phyloP scores from a whole-genome alignment of 2,113 vertebrate species.

The Isurus oxyrinchus region DNA sequence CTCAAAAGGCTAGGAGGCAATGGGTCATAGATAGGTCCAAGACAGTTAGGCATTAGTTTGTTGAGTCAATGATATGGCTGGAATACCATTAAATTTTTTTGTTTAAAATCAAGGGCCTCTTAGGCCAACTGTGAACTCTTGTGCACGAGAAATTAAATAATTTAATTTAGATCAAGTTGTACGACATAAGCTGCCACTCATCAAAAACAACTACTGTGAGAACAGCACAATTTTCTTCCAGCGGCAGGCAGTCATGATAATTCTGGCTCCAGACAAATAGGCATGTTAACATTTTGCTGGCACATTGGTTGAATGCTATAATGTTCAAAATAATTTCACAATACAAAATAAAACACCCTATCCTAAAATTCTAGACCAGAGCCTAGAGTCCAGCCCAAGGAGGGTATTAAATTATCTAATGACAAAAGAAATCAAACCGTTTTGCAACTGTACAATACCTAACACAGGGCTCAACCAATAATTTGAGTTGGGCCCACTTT shows the following conservation, averaged over 20 bases:
- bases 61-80: not conserved
- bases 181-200: not conserved
- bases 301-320: constrained; percentile 4
- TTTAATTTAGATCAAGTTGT: not conserved
- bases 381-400: not conserved
- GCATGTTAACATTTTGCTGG: not conserved
- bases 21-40: not conserved
- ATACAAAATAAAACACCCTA: not conserved
- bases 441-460: not conserved
- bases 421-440: not conserved
- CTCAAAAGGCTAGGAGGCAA: not conserved
- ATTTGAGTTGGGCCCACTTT: not conserved
- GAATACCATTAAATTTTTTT: not conserved
- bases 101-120: not conserved
- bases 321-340: not conserved
- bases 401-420: not conserved
- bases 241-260: too few relatives aligned
- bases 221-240: not conserved
- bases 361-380: constrained; percentile 19
- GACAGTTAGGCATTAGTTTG: not conserved
- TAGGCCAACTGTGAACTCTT: not conserved
- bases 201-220: not conserved
- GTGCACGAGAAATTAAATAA: not conserved
- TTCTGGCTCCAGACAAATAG: not conserved
- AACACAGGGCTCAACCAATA: not conserved